Base-by-base conservation (phyloP, 1,140 invertebrate species). In the Calycopis cecrops region DNA sequence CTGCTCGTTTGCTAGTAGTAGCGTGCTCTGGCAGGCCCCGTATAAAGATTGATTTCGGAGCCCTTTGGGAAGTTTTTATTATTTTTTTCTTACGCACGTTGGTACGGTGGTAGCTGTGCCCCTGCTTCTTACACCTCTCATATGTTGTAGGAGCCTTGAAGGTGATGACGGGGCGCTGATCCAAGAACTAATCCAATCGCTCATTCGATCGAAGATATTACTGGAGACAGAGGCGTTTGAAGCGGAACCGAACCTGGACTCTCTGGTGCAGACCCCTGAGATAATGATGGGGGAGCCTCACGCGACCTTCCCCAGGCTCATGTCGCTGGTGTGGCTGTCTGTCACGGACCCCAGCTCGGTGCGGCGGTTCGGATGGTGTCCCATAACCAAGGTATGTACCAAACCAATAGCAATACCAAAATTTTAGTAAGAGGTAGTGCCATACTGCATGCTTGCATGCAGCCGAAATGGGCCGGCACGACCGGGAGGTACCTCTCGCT, bases 211-310 rank as follows among this genome's bases (percentile, higher is more conserved):
- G 1, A 83, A 82, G 49, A 51, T 85, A 6, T 62, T 85, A 6
- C 58, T 85, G 16, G 76, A 83, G 18, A 79, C 74, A 0, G 70
- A 74, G 0, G 60, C 69, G 49, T 50, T 80, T 48, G 79, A 85
- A 1, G 56, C 63, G 11, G 82, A 83, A 51, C 79, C 79, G 0
- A 74, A 83, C 12, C 49, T 85, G 4, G 72, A 77, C 0, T 58
- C 76, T 0, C 47, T 85, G 57, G 69, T 85, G 40, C 75, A 75
- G 55, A 84, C 74, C 0, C 76, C 78, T 0, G 65, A 47, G 0
- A 62, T 76, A n/a, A 76, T 85, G 76, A 67, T 71, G 56, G 78
- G 78, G 3, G 76, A 83, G 37, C 79, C 81, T 0, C 79, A 81
- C 51, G 63, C 69, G 16, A 83, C 79, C 7, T 79, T 83, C 28